A percentile compares a stretch with the other conserved stretches of the same genome.
These are phyloP conservation scores for Amorpha juglandis DNA, from an alignment of 2,888 invertebrate species.

Conservation along the genomic window DNA sequence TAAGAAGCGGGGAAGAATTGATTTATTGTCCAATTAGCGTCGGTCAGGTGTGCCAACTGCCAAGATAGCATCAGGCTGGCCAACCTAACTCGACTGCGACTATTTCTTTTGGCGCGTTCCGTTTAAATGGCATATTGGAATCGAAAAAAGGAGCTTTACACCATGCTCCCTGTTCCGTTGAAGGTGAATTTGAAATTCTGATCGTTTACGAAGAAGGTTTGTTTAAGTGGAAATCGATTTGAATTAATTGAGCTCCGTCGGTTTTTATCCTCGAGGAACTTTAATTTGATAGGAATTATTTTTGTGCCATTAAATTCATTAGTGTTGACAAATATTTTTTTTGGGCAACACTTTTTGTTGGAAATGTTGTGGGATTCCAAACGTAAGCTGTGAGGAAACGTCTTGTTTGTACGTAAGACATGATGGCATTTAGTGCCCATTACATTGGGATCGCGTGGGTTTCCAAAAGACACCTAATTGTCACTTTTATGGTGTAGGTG, in stretches of 20 bases:
- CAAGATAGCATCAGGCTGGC: constrained; percentile 83
- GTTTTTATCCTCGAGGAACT: constrained; percentile 70
- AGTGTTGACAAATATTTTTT: constrained; percentile 20
- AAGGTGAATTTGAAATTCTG: constrained; percentile 81
- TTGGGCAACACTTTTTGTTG: not conserved
- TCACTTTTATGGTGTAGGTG: too few relatives aligned
- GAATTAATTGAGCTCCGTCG: constrained; percentile 72
- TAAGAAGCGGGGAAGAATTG: constrained; percentile 84
- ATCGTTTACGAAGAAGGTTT: constrained; percentile 70
- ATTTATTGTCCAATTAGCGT: constrained; percentile 85
- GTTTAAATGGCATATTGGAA: constrained; percentile 82
- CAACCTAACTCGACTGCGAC: constrained; percentile 80
- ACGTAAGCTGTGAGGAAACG: constrained; percentile 2
- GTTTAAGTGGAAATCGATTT: constrained; percentile 81
- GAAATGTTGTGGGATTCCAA: not conserved
- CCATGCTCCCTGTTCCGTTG: constrained; percentile 73
- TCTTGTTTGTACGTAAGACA: not conserved
- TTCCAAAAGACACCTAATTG: not conserved
- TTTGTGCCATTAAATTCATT: constrained; percentile 42
- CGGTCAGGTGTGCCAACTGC: constrained; percentile 85
- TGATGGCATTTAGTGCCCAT: not conserved
- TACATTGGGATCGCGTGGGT: not conserved
- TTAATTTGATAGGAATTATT: constrained; percentile 74
- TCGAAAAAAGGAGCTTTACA: constrained; percentile 81
- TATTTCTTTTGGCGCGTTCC: constrained; percentile 80